phyloP scores from a whole-genome alignment of 2,797 vertebrate species.

The Hippopotamyrus pictus region DNA sequence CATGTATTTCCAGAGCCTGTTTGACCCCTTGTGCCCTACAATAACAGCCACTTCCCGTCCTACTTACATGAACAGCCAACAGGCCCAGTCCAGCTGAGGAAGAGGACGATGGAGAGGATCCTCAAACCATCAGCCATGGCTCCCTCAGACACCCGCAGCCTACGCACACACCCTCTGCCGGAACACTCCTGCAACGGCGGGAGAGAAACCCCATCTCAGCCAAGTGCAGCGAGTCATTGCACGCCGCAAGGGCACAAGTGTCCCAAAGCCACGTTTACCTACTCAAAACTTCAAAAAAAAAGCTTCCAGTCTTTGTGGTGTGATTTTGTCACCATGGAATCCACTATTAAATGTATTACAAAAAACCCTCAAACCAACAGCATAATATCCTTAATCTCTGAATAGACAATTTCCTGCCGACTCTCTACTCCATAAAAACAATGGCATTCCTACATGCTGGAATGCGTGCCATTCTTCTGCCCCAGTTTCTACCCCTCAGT shows the following conservation, averaged over 20 bases:
- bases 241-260: background rate
- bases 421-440: background rate
- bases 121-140: slow-evolving; percentile 64
- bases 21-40: background rate
- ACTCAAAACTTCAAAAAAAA: background rate
- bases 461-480: slow-evolving; percentile 39
- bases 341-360: background rate
- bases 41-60: background rate
- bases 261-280: background rate
- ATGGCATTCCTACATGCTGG: slow-evolving; percentile 44
- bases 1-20: background rate
- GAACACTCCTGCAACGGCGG: slow-evolving; percentile 44
- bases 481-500: slow-evolving; percentile 20
- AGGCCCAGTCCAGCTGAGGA: slow-evolving; percentile 61
- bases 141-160: slow-evolving; percentile 51
- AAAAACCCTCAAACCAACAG: background rate
- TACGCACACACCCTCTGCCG: slow-evolving; percentile 33
- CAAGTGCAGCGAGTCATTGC: background rate
- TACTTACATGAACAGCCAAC: slow-evolving; percentile 64
- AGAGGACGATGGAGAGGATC: slow-evolving; percentile 62
- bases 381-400: background rate
- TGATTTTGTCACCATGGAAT: background rate
- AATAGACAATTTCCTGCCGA: background rate
- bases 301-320: background rate
- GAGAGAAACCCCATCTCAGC: background rate